Evolutionary conservation across 2,888 invertebrate genomes (phyloP).

Genomic region (Plusia festucae): DNA sequence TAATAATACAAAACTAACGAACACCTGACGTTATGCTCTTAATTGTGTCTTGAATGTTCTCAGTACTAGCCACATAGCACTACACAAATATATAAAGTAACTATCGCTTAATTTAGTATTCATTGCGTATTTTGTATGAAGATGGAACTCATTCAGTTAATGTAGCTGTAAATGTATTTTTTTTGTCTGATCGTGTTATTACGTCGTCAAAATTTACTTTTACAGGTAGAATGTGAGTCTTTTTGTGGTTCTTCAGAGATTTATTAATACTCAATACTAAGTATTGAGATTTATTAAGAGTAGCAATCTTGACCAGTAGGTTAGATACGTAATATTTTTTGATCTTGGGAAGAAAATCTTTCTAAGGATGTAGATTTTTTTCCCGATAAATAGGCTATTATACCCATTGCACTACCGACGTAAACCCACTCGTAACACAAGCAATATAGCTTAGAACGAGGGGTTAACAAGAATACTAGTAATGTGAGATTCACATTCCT

Average conservation of each 20-base stretch:
- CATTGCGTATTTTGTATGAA: conserved; percentile 2
- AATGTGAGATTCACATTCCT: no score
- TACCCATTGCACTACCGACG: no score
- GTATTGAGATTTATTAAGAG: no score
- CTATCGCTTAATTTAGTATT: background rate
- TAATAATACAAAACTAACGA: background rate
- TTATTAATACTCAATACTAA: no score
- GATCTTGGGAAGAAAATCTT: no score
- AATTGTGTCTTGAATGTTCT: background rate
- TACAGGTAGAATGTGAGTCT: background rate
- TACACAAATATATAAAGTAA: background rate
- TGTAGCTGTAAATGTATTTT: background rate
- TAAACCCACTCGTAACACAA: no score
- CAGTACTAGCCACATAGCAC: background rate
- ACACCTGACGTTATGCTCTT: background rate
- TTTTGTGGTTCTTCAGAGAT: background rate
- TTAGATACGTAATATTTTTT: no score
- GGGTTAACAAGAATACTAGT: no score
- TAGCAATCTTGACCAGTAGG: no score
- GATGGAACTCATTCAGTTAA: background rate
- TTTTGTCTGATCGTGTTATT: background rate
- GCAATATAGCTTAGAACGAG: no score
- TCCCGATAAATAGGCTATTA: no score
- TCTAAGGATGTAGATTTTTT: no score
- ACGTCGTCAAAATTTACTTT: background rate